A percentile compares a stretch with the other conserved stretches of the same genome.
These are phyloP conservation scores for Coptotermes formosanus DNA, from an alignment of 1,140 invertebrate genomes.

Conservation along the genomic window DNA sequence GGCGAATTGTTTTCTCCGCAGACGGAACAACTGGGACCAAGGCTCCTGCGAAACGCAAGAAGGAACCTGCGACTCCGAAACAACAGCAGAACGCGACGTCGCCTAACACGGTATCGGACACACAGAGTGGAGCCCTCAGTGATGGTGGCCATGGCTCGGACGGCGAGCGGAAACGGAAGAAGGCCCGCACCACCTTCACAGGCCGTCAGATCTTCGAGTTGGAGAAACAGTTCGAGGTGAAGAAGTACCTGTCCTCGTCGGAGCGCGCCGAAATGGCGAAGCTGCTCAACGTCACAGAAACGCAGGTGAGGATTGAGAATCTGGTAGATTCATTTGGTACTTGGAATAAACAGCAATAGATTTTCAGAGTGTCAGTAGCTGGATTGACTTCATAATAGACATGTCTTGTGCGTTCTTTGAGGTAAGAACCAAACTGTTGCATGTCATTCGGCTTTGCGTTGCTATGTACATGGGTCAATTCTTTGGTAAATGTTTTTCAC, in stretches of 20 bases:
- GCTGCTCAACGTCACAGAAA: conserved; percentile 90
- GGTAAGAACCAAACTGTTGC: neutral
- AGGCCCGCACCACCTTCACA: conserved; percentile 92
- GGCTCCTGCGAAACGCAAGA: conserved; percentile 28
- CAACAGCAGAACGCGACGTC: conserved; percentile 41
- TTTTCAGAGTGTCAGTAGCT: too few relatives aligned
- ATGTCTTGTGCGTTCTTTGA: too few relatives aligned
- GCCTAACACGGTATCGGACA: conserved; percentile 22
- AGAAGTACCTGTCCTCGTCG: conserved; percentile 94
- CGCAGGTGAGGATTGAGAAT: conserved; percentile 74
- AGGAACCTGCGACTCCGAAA: conserved; percentile 9
- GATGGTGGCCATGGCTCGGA: conserved; percentile 46
- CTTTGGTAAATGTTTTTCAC: too few relatives aligned
- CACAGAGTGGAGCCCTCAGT: conserved; percentile 10
- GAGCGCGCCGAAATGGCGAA: conserved; percentile 93
- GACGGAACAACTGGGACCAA: conserved; percentile 1
- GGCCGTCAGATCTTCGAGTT: conserved; percentile 94
- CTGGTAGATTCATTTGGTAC: conserved; percentile 16
- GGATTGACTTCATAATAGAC: too few relatives aligned
- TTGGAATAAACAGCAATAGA: too few relatives aligned
- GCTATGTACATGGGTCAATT: too few relatives aligned
- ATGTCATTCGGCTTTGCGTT: too few relatives aligned
- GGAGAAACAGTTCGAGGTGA: conserved; percentile 93
- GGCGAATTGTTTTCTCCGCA: neutral
- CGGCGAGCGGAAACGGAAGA: conserved; percentile 80